Evolutionary conservation across 2,113 vertebrate species (phyloP), one percentile per base, ranked within the genome.

Genomic region (Perca fluviatilis): DNA sequence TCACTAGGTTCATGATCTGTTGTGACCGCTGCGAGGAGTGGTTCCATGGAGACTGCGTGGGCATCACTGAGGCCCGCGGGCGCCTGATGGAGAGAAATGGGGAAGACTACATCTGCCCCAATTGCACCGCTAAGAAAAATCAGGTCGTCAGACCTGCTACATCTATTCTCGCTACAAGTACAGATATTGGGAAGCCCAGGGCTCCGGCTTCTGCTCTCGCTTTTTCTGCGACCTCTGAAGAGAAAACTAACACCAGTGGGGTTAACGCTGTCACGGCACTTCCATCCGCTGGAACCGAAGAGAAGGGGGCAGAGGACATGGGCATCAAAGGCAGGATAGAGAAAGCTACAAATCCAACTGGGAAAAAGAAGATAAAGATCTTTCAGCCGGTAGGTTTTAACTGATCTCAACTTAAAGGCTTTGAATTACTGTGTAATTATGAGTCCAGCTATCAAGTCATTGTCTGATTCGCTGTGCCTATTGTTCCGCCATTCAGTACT

Each of bases 341-440:
- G 93, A 99, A 99, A 83, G 97, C 98, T 23, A 96, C 96, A 16
- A 97, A 99, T 91, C 98, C 98, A 30, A 99, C 97, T 60, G 97
- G 98, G 66, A 99, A 99, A 94, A 99, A 99, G 92, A 99, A 98
- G 80, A 97, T 99, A 7, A 99, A 99, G 96, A 99, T 99, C 93
- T 99, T 99, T 95, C 98, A 99, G 84, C 98, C 98, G 91, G 98
- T 99, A 94, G 53, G 94, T 93, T 54, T 16, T 15, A 80, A 40
- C 30, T 56, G 25, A 46, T 77, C 9, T 27, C 23, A 68, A 27
- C 6, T n/a, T 43, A 18, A 47, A 15, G 12, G 7, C 12, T 61
- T 71, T 69, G 11, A 69, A 16, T 58, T 21, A 18, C 2, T 14
- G 18, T 51, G 19, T 64, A 36, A 2, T 15, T 40, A 40, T 40